These are phyloP conservation scores for Vespertilio murinus DNA, from an alignment of 2,797 vertebrate species.

Conservation along the genomic window DNA sequence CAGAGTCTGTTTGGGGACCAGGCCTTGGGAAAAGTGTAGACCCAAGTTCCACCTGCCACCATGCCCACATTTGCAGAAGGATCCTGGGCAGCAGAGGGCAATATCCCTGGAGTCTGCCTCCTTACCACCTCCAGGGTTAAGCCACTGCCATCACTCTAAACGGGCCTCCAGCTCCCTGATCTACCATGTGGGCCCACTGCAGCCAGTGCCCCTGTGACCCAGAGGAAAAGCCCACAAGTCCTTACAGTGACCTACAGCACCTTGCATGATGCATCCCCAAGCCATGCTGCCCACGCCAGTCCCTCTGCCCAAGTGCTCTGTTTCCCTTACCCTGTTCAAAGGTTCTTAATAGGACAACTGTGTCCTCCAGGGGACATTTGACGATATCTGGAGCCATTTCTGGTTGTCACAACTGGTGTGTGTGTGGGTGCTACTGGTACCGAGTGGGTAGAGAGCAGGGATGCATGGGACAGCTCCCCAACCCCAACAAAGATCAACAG, in stretches of 20 bases:
- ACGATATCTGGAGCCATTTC: background rate
- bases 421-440: background rate
- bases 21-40: background rate
- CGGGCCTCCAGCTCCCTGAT: background rate
- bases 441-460: background rate
- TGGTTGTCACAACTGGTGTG: background rate
- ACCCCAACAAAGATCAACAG: background rate
- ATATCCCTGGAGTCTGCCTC: background rate
- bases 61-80: background rate
- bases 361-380: background rate
- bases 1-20: background rate
- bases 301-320: background rate
- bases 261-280: fast-evolving
- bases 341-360: background rate
- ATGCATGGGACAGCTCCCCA: background rate
- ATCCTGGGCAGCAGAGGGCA: background rate
- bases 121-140: background rate
- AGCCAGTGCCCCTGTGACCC: background rate
- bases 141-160: background rate
- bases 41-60: background rate
- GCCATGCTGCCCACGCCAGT: background rate
- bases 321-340: background rate
- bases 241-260: background rate
- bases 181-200: background rate
- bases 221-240: background rate